Conservation (phyloP, 2,888 invertebrate genomes). For the Hymenopus coronatus region DNA sequence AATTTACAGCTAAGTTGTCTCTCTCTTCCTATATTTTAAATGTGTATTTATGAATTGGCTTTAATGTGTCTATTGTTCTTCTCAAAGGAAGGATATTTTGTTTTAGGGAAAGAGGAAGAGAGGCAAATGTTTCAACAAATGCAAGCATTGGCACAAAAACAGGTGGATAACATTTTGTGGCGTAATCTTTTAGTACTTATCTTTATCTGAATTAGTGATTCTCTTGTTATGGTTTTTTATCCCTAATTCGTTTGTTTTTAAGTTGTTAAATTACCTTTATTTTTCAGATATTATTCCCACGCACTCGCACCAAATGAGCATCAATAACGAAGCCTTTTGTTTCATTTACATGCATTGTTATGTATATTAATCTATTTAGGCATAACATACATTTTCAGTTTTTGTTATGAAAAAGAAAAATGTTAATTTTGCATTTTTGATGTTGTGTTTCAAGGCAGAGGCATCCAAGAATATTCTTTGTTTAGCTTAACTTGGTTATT, state of each 20-base stretch:
- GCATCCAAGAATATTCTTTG: conserved; percentile 28
- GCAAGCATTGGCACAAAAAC: conserved; percentile 95
- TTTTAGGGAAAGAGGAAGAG: conserved; percentile 92
- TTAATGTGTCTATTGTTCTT: conserved; percentile 17
- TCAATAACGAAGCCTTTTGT: neutral
- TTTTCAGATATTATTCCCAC: conserved; percentile 25
- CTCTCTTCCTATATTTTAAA: conserved; percentile 8
- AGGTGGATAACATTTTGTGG: conserved; percentile 62
- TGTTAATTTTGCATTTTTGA: conserved; percentile 25
- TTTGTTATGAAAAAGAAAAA: neutral
- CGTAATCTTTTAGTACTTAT: conserved; percentile 29
- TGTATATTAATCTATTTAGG: neutral
- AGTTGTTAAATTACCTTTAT: conserved; percentile 24
- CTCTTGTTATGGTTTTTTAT: conserved; percentile 15
- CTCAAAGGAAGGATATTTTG: conserved; percentile 41
- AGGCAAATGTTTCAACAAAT: conserved; percentile 95
- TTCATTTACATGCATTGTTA: neutral
- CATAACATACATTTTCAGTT: neutral
- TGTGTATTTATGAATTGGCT: conserved; percentile 19
- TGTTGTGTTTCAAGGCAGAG: conserved; percentile 29
- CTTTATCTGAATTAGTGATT: neutral
- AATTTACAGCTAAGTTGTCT: neutral
- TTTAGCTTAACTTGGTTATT: neutral
- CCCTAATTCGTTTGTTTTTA: conserved; percentile 17
- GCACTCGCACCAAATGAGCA: conserved; percentile 27